Evolutionary conservation across 2,113 vertebrate species (phyloP), one percentile per base, ranked within the genome.

Genomic region (Sus scrofa): DNA sequence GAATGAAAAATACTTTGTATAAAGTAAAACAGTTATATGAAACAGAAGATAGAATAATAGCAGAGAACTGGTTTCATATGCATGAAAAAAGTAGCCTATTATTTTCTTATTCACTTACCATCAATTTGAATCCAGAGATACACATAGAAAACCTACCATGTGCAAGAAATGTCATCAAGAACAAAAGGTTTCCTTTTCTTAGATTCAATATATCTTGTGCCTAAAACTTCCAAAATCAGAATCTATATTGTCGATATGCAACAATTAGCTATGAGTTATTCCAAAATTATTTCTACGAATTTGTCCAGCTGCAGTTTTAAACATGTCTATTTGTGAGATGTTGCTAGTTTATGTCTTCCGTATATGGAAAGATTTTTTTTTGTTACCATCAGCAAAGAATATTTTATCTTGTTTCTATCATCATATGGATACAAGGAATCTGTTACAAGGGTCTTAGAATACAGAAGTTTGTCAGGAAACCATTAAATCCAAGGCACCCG

Each of bases 31-130:
- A 79, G 16, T 8, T 7, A 62, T 86, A 87, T 75, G 54, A 95
- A 96, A 71, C 74, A 95, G 44, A 91, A 54, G 32, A 39, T n/a
- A 37, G 73, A 60, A 70, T 2, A 58, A 13, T 24, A 81, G 20
- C 89, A 94, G 16, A 96, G 37, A 94, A 73, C 44, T 83, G 18
- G 78, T 89, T 78, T 92, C 52, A 27, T 83, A 84, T 86, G 7
- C 30, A 91, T 88, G n/a, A 87, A 92, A 73, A 75, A 6, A 62
- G 54, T 60, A 84, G 11, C 2, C 19, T 77, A 62, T 26, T 87
- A 79, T 89, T 95, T 77, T 84, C 58, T 71, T 37, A 19, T 95
- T 93, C 14, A n/a, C 70, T 97, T 92, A 89, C 3, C 77, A 79
- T 68, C 68, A 82, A 5, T 79, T 85, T n/a, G 84, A 91, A 78